Percentiles rank a stretch among this genome's conserved stretches.
Conservation (phyloP, 2,113 vertebrate genomes). For the Andinoacara biseriatus region DNA sequence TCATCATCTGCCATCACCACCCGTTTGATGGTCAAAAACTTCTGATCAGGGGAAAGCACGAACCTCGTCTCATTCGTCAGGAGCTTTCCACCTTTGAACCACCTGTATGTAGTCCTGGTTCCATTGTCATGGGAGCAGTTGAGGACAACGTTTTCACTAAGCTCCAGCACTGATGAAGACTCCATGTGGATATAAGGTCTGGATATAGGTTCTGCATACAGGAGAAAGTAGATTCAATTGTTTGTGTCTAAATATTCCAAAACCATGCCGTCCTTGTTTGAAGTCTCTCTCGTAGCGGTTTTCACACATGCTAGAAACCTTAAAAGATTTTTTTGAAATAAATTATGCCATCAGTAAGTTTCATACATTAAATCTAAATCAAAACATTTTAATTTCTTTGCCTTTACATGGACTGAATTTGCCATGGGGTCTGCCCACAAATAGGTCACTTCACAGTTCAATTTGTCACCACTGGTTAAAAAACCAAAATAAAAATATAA, state of each 20-base stretch:
- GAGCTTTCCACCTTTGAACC: conserved; percentile 90
- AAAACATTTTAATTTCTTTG: not conserved
- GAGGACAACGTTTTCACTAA: conserved; percentile 88
- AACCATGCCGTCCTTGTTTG: not conserved
- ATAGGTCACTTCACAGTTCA: not conserved
- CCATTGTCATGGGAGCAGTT: conserved; percentile 93
- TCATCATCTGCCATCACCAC: conserved; percentile 91
- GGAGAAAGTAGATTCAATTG: not conserved
- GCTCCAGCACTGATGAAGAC: conserved; percentile 89
- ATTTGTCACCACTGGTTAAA: not conserved
- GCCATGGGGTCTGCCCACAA: not conserved
- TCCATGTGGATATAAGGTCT: conserved; percentile 86
- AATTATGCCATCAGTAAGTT: not conserved
- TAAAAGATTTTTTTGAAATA: not conserved
- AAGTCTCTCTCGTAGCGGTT: not conserved
- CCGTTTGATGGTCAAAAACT: conserved; percentile 89
- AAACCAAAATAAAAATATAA: too few relatives aligned
- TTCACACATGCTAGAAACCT: not conserved
- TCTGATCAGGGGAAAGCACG: conserved; percentile 88
- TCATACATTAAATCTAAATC: not conserved
- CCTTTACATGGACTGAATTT: not conserved
- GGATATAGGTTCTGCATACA: conserved; percentile 86
- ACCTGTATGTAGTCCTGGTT: conserved; percentile 90
- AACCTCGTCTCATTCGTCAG: conserved; percentile 89
- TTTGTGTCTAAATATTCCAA: too few relatives aligned